Conservation (phyloP, 2,888 invertebrate species). For the Apotomis turbidana region DNA sequence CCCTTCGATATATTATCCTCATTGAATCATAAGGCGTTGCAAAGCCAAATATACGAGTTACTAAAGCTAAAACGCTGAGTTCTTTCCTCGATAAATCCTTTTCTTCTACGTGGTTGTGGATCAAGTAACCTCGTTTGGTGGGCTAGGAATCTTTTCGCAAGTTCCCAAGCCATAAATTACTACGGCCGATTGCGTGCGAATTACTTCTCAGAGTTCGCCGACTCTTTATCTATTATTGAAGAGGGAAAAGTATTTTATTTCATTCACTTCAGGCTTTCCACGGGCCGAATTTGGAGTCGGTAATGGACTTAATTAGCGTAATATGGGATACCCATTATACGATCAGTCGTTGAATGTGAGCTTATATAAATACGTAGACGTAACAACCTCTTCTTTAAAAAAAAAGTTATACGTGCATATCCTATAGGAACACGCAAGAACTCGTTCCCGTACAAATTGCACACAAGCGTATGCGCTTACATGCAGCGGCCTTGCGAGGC, state of each 20-base stretch:
- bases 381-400: neutral
- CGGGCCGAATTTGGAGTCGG: neutral
- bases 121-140: constrained; percentile 55
- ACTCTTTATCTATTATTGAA: constrained; percentile 54
- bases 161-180: constrained; percentile 67
- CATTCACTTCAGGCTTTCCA: constrained; percentile 24
- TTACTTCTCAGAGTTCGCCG: constrained; percentile 62
- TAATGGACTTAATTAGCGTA: constrained; percentile 13
- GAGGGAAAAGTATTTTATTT: constrained; percentile 41
- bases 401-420: constrained; percentile 7
- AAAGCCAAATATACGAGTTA: constrained; percentile 9
- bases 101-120: constrained; percentile 53
- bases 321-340: neutral
- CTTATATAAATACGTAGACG: too few relatives aligned
- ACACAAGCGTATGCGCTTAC: constrained; percentile 31
- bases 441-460: constrained; percentile 40
- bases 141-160: constrained; percentile 57
- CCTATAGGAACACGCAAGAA: constrained; percentile 15
- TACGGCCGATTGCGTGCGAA: constrained; percentile 67
- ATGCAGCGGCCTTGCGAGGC: constrained; percentile 68
- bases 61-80: constrained; percentile 24
- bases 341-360: too few relatives aligned
- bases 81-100: constrained; percentile 49
- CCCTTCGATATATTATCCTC: constrained; percentile 20
- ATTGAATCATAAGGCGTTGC: constrained; percentile 22